phyloP scores from a whole-genome alignment of 2,888 invertebrate genomes.

The Synergus gifuensis region DNA sequence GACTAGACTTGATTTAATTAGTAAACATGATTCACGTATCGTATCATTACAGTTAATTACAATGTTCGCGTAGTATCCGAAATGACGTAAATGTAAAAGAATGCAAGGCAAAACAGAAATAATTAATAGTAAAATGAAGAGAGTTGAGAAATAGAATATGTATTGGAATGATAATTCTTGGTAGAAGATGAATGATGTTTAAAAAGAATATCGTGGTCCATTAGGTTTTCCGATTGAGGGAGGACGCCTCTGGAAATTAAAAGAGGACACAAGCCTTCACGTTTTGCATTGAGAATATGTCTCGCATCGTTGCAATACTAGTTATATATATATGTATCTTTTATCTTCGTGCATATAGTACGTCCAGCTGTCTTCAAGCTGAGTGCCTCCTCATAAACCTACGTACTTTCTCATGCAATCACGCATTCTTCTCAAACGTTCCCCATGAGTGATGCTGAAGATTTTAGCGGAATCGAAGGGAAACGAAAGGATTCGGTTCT shows the following conservation, averaged over 20 bases:
- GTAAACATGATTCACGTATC: too few relatives aligned
- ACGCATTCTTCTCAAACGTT: constrained; percentile 11
- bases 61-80: too few relatives aligned
- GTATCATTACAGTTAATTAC: too few relatives aligned
- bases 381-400: constrained; percentile 25
- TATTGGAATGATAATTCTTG: constrained; percentile 13
- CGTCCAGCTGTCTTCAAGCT: constrained; percentile 2
- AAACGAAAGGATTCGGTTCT: neutral
- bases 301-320: constrained; percentile 12
- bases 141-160: constrained; percentile 1
- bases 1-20: too few relatives aligned
- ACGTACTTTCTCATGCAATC: constrained; percentile 21
- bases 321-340: constrained; percentile 23
- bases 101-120: neutral
- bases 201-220: neutral
- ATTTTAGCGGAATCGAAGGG: constrained; percentile 8
- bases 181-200: neutral
- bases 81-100: neutral
- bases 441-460: neutral
- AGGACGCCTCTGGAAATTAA: constrained; percentile 6
- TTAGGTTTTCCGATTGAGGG: constrained; percentile 16
- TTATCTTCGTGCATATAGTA: constrained; percentile 2
- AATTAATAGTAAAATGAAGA: neutral
- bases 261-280: neutral
- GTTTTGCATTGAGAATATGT: constrained; percentile 2